Evolutionary conservation across 2,113 vertebrate genomes (phyloP).

Genomic region (Ptychochromis oligacanthus): DNA sequence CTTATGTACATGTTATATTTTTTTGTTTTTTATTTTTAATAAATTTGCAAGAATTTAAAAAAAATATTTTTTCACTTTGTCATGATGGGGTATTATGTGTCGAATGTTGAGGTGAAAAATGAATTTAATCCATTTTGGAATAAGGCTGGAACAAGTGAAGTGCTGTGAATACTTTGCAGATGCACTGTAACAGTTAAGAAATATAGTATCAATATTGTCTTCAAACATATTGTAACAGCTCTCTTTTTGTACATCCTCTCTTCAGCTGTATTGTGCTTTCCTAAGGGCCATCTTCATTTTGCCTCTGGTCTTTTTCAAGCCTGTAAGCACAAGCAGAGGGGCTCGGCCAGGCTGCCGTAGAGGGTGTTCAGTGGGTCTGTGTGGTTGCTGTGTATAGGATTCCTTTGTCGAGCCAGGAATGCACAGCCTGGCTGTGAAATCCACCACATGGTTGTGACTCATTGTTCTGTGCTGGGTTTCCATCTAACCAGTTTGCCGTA

Average conservation of each 20-base stretch:
- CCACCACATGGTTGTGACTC: slow-evolving; percentile 68
- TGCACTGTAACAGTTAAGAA: not conserved
- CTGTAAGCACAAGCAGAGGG: not conserved
- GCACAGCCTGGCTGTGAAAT: slow-evolving; percentile 74
- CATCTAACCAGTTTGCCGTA: slow-evolving; percentile 69
- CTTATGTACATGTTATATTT: too few relatives aligned
- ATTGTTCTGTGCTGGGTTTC: slow-evolving; percentile 66
- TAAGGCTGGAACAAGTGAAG: too few relatives aligned
- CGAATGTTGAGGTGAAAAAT: too few relatives aligned
- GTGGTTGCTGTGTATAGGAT: slow-evolving; percentile 67
- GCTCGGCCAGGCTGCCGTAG: slow-evolving; percentile 30
- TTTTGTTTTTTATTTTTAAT: too few relatives aligned
- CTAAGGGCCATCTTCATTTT: not conserved
- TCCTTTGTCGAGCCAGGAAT: slow-evolving; percentile 75
- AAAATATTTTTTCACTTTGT: too few relatives aligned
- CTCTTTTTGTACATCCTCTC: not conserved
- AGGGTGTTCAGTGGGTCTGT: slow-evolving; percentile 25
- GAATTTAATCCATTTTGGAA: too few relatives aligned
- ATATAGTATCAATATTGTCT: not conserved
- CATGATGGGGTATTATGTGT: too few relatives aligned
- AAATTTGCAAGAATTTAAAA: too few relatives aligned
- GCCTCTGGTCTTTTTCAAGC: slow-evolving; percentile 36
- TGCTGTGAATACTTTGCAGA: too few relatives aligned
- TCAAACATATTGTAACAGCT: not conserved
- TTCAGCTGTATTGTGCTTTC: slow-evolving; percentile 4